Percentiles rank a stretch among this genome's conserved stretches.
phyloP scores from a whole-genome alignment of 2,888 invertebrate species.

The Trisateles emortualis region DNA sequence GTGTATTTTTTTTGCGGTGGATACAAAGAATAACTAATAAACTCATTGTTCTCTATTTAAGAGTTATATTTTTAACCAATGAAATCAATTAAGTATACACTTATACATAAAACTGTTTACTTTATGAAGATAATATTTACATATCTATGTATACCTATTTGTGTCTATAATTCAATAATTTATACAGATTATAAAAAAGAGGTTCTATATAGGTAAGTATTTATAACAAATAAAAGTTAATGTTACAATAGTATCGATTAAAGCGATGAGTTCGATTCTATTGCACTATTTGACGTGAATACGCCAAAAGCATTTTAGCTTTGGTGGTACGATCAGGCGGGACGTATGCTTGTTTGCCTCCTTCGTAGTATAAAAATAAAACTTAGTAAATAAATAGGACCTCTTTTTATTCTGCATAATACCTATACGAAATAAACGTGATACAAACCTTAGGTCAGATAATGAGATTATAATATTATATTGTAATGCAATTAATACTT shows the following conservation, averaged over 20 bases:
- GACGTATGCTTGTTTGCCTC: too few species aligned
- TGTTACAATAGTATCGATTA: too few species aligned
- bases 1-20: neutral
- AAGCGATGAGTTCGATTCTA: too few species aligned
- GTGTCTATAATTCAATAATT: constrained; percentile 14
- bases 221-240: too few species aligned
- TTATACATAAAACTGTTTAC: constrained; percentile 28
- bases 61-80: constrained; percentile 37
- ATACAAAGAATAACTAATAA: neutral
- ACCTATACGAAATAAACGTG: constrained; percentile 43
- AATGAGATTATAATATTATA: constrained; percentile 26
- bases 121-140: constrained; percentile 42
- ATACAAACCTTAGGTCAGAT: constrained; percentile 25
- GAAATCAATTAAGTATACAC: constrained; percentile 16
- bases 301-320: too few species aligned
- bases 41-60: constrained; percentile 17
- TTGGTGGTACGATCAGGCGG: too few species aligned
- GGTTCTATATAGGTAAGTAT: constrained; percentile 4
- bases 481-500: neutral
- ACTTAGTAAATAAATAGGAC: neutral
- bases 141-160: constrained; percentile 43
- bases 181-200: constrained; percentile 4
- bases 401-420: constrained; percentile 13
- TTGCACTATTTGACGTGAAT: too few species aligned
- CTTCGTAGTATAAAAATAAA: too few species aligned